Conservation (phyloP, 2,888 invertebrate genomes). For the Pilophorus perplexus region DNA sequence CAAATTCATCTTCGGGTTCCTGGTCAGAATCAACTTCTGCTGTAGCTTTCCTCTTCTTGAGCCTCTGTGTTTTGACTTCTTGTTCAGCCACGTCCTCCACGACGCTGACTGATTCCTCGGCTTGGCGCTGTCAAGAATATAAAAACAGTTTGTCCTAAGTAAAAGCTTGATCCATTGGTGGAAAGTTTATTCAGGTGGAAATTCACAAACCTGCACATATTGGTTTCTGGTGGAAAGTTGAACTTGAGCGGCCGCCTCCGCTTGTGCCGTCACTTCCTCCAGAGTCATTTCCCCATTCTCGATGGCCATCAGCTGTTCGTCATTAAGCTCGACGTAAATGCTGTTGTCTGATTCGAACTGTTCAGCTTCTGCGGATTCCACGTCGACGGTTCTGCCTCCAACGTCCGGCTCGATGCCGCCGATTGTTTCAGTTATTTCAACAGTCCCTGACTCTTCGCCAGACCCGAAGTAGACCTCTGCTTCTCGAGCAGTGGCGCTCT, state of each 20-base stretch:
- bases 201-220: too few species aligned
- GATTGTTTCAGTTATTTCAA: background rate
- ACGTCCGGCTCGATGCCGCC: background rate
- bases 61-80: too few species aligned
- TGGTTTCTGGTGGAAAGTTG: too few species aligned
- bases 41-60: too few species aligned
- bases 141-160: too few species aligned
- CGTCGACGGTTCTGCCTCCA: too few species aligned
- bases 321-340: constrained; percentile 7
- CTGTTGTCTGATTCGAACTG: background rate
- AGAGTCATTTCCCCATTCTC: constrained; percentile 16
- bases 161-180: too few species aligned
- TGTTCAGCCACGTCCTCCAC: background rate
- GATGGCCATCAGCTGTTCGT: constrained; percentile 18
- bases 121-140: background rate
- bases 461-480: background rate
- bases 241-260: background rate
- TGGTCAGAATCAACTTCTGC: background rate
- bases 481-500: background rate
- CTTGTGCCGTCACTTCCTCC: constrained; percentile 6
- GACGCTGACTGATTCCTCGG: background rate
- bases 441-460: background rate
- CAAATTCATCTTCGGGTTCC: background rate
- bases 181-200: too few species aligned
- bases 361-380: background rate